Conservation (phyloP, 2,797 vertebrate species). For the Podargus strigoides region DNA sequence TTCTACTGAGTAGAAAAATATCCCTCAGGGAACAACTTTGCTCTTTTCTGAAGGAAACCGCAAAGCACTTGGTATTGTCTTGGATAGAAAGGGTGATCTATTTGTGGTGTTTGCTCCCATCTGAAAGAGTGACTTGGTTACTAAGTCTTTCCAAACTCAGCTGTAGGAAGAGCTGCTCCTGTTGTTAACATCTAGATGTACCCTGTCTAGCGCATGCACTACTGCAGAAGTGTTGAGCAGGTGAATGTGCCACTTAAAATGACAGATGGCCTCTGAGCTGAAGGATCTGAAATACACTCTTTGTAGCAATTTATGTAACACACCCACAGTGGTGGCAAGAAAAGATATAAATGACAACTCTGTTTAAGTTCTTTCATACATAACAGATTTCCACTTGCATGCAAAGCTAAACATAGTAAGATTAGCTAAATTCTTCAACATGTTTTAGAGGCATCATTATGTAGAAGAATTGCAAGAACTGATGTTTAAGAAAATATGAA, state of each 20-base stretch:
- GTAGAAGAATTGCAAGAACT: not conserved
- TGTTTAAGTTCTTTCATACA: not conserved
- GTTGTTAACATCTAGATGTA: not conserved
- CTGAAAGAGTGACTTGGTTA: conserved; percentile 9
- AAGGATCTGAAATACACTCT: conserved; percentile 1
- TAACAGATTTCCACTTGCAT: not conserved
- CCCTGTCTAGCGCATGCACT: not conserved
- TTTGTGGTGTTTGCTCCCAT: not conserved
- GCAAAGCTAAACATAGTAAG: not conserved
- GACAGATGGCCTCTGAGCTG: conserved; percentile 27
- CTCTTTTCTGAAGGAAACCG: not conserved
- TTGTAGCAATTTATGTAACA: conserved; percentile 47
- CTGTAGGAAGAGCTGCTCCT: not conserved
- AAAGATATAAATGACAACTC: conserved; percentile 6
- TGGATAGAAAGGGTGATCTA: not conserved
- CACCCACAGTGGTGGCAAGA: conserved; percentile 4
- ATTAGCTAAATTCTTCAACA: not conserved
- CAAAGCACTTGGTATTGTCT: conserved; percentile 9
- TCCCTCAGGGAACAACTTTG: not conserved
- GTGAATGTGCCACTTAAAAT: conserved; percentile 1
- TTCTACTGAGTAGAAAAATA: not conserved
- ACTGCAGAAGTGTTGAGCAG: not conserved
- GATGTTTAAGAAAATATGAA: not conserved
- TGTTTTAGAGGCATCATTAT: not conserved
- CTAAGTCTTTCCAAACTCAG: conserved; percentile 20